A percentile compares a stretch with the other conserved stretches of the same genome.
phyloP scores from a whole-genome alignment of 2,888 invertebrate genomes.

The Ophion ventricosus region DNA sequence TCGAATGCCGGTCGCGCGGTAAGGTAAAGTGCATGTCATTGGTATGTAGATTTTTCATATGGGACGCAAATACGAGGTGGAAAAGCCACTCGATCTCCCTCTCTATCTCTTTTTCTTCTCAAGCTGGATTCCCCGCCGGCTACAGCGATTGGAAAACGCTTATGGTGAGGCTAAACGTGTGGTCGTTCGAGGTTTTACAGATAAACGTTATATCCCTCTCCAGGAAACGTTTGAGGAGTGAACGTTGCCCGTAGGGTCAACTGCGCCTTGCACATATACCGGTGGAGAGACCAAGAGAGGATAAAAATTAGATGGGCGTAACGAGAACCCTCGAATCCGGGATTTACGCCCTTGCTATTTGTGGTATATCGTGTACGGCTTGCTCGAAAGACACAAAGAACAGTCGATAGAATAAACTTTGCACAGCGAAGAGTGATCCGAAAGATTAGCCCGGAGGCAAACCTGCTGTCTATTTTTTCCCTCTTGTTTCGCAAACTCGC shows the following conservation, averaged over 20 bases:
- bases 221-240: conserved; percentile 50
- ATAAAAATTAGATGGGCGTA: conserved; percentile 17
- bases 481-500: conserved; percentile 20
- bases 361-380: neutral
- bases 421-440: conserved; percentile 30
- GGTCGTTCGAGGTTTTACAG: conserved; percentile 67
- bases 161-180: conserved; percentile 69
- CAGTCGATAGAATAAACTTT: conserved; percentile 38
- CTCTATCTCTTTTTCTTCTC: neutral
- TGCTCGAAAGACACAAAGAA: conserved; percentile 34
- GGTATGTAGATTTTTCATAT: conserved; percentile 57
- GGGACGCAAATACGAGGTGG: conserved; percentile 56
- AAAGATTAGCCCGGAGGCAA: conserved; percentile 50
- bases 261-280: conserved; percentile 26
- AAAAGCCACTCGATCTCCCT: conserved; percentile 49
- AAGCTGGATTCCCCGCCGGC: conserved; percentile 56
- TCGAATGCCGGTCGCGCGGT: conserved; percentile 14
- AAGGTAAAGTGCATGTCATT: conserved; percentile 53
- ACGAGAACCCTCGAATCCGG: neutral
- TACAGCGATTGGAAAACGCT: conserved; percentile 80
- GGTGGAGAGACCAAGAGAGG: neutral
- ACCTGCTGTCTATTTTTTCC: conserved; percentile 28
- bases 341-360: conserved; percentile 29
- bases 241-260: conserved; percentile 59
- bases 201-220: conserved; percentile 76